A percentile compares a stretch with the other conserved stretches of the same genome.
Evolutionary conservation across 2,113 vertebrate species (phyloP).

Genomic region (Plotosus lineatus): DNA sequence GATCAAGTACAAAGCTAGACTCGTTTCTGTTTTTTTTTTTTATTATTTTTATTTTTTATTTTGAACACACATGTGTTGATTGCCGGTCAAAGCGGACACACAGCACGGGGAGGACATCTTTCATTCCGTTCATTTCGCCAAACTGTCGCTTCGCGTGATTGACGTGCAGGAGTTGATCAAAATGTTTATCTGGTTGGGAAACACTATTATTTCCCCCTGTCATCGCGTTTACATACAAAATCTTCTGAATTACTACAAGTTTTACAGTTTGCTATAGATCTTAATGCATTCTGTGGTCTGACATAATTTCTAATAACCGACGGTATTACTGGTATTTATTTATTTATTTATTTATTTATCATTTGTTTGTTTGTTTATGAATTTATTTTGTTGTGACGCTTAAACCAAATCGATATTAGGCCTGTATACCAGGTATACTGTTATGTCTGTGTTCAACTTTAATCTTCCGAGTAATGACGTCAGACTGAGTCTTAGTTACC

Average conservation of each 20-base stretch:
- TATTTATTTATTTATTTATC: background rate
- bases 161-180: constrained; percentile 15
- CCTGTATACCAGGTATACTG: background rate
- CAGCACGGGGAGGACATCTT: constrained; percentile 69
- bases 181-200: background rate
- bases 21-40: constrained; percentile 47
- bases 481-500: constrained; percentile 14
- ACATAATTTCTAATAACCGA: background rate
- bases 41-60: constrained; percentile 45
- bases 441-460: constrained; percentile 8
- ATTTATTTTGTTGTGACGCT: too few relatives aligned
- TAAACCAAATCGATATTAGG: background rate
- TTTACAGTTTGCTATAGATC: constrained; percentile 13
- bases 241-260: constrained; percentile 9
- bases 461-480: constrained; percentile 28
- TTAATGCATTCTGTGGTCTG: constrained; percentile 25
- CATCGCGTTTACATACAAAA: background rate
- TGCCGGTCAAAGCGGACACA: constrained; percentile 72
- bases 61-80: constrained; percentile 76
- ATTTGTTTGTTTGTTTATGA: background rate
- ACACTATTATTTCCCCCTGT: constrained; percentile 24
- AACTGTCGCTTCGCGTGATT: constrained; percentile 14
- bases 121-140: constrained; percentile 31
- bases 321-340: constrained; percentile 1
- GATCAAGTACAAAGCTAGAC: background rate